Evolutionary conservation across 2,113 vertebrate genomes (phyloP).

Genomic region (Maccullochella peelii): DNA sequence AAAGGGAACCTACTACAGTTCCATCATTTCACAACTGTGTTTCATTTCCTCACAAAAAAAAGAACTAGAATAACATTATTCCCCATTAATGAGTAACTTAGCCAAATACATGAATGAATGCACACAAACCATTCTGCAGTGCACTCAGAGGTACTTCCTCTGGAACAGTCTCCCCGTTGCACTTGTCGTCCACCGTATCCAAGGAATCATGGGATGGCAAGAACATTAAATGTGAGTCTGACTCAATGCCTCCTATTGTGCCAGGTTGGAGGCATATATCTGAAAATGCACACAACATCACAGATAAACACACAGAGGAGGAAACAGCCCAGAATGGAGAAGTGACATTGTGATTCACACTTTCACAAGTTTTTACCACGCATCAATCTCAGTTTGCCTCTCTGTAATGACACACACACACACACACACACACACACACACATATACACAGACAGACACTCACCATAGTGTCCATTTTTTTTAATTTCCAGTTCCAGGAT

Average conservation of each 20-base stretch:
- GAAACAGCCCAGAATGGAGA: background rate
- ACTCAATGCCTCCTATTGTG: slow-evolving; percentile 88
- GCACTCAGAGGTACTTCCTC: background rate
- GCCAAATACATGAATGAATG: background rate
- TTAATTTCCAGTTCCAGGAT: slow-evolving; percentile 89
- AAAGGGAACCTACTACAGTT: slow-evolving; percentile 6
- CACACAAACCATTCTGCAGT: slow-evolving; percentile 53
- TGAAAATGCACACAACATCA: slow-evolving; percentile 67
- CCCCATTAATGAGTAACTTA: no score
- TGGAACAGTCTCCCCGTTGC: slow-evolving; percentile 43
- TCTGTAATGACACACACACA: background rate
- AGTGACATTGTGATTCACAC: background rate
- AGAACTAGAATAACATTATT: background rate
- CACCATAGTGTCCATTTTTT: slow-evolving; percentile 87
- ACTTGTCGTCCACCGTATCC: slow-evolving; percentile 47
- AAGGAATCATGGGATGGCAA: background rate
- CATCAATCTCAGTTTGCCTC: background rate
- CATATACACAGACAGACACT: slow-evolving; percentile 69
- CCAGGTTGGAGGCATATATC: slow-evolving; percentile 88
- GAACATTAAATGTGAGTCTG: slow-evolving; percentile 40
- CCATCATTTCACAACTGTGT: background rate
- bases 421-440: background rate
- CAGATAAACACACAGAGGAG: background rate
- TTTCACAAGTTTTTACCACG: background rate
- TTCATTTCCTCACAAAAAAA: slow-evolving; percentile 28